Evolutionary conservation across 2,888 invertebrate species (phyloP), one percentile per base, ranked within the genome.

Genomic region (Oxystoma pomonae): DNA sequence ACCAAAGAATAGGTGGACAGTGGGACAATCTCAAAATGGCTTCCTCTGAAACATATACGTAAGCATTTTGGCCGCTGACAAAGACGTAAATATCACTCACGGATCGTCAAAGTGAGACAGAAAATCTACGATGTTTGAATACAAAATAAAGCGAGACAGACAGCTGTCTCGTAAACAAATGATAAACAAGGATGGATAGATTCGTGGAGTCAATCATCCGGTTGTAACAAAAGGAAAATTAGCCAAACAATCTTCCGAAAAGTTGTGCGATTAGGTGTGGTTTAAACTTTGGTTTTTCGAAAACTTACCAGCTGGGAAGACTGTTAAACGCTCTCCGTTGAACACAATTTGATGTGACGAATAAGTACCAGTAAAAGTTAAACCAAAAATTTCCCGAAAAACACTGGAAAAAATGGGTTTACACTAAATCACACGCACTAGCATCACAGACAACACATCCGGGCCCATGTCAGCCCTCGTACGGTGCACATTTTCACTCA

Each of bases 21-120:
- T 55, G 57, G 19, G 55, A 65, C 74, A 74, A 72, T 74, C 74
- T 74, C 76, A 77, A 77, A 76, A 78, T 78, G 78, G 78, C 78
- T 76, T 76, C 77, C 74, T 68, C 66, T 59, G 68, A 67, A 70
- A 70, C 69, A 68, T n/a, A n/a, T 72, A 69, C 65, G 65, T 65
- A 65, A 66, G 63, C 68, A 67, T 62, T 63, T 58, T 60, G 50
- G 51, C 19, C 58, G 21, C 51, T 61, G 67, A 73, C 64, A 66
- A 66, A 70, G 70, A 71, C 51, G 64, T 66, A 64, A 57, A 67
- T 64, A 69, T 53, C 50, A 20, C 19, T n/a, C 5, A 17, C 20
- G 55, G 20, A 52, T 56, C 57, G 69, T 57, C 52, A 55, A 68
- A 73, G 58, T 59, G 70, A 67, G 71, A 74, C 53, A 61, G 72